phyloP scores from a whole-genome alignment of 1,140 invertebrate genomes.

The Papilio helenus region DNA sequence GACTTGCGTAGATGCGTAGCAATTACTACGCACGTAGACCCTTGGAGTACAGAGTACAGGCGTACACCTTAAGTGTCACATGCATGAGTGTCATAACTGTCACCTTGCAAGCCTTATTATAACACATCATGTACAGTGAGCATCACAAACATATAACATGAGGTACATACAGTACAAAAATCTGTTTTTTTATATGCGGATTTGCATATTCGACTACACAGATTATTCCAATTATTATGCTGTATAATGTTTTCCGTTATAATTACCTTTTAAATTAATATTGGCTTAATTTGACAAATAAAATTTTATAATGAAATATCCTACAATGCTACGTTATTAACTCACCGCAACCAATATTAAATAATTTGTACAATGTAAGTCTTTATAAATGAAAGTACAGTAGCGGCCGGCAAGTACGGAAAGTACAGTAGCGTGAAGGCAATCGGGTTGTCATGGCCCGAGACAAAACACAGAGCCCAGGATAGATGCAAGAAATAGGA shows the following conservation, averaged over 20 bases:
- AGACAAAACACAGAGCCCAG: too few relatives aligned
- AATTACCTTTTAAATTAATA: conserved; percentile 1
- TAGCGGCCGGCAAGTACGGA: too few relatives aligned
- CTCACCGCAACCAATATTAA: neutral
- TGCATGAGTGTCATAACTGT: conserved; percentile 1
- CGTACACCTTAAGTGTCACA: neutral
- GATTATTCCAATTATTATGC: neutral
- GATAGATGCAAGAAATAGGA: conserved; percentile 23
- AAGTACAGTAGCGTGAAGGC: too few relatives aligned
- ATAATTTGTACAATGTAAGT: neutral
- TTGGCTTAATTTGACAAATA: neutral
- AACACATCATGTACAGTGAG: conserved; percentile 18
- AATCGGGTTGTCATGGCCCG: too few relatives aligned
- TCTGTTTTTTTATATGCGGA: neutral
- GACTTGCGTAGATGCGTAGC: neutral
- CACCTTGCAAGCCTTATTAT: neutral
- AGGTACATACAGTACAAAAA: neutral
- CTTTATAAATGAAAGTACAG: too few relatives aligned
- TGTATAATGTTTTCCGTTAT: neutral
- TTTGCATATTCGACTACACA: neutral
- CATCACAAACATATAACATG: neutral
- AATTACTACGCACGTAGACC: neutral
- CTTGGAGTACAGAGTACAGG: neutral
- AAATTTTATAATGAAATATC: neutral
- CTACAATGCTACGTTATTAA: neutral